phyloP scores from a whole-genome alignment of 2,797 vertebrate genomes.

The Anguilla megastoma region DNA sequence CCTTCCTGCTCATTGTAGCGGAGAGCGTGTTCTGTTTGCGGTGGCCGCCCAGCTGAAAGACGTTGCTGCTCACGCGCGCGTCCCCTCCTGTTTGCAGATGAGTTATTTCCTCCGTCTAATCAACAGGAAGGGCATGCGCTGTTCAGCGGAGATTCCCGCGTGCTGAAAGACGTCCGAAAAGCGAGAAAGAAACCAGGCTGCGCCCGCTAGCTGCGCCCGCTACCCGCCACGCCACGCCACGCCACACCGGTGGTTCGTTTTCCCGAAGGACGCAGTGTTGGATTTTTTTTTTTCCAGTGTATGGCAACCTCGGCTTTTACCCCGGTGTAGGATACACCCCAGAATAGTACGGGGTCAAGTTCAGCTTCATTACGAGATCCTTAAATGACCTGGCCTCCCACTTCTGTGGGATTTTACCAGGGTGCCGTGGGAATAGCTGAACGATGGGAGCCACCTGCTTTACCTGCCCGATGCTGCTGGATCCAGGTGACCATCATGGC shows the following conservation, averaged over 20 bases:
- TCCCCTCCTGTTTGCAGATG: neutral
- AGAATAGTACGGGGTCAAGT: neutral
- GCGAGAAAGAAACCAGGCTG: neutral
- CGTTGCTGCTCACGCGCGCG: neutral
- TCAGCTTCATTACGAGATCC: neutral
- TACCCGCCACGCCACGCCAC: too few relatives aligned
- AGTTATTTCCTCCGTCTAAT: conserved; percentile 6
- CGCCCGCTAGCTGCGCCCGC: too few relatives aligned
- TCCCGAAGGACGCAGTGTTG: neutral
- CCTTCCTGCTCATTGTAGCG: neutral
- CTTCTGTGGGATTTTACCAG: neutral
- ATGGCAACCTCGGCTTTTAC: neutral
- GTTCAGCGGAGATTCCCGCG: conserved; percentile 35
- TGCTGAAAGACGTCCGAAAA: conserved; percentile 48
- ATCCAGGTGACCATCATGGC: neutral
- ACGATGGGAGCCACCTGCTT: neutral
- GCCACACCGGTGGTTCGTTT: neutral
- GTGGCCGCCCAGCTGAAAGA: neutral
- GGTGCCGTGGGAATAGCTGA: neutral
- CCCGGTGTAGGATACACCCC: neutral
- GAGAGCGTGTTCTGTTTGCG: neutral
- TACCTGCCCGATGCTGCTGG: neutral
- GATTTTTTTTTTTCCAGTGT: neutral
- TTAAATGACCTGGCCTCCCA: neutral
- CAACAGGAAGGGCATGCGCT: conserved; percentile 41